Conservation (phyloP, 2,888 invertebrate species). For the Heliconius hortense region DNA sequence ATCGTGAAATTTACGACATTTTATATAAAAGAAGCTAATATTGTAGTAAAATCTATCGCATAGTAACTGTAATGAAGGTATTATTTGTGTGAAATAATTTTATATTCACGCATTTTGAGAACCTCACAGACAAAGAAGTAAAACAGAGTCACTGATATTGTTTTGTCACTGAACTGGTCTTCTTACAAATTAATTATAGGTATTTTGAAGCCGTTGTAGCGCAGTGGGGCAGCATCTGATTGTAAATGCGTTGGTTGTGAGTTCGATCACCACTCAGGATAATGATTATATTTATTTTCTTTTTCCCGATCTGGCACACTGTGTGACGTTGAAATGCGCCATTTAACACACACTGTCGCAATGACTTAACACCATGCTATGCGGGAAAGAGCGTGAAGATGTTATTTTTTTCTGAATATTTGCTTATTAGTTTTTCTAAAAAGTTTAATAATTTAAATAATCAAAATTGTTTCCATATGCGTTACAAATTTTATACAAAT, state of each 20-base stretch:
- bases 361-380: no score
- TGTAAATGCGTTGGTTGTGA: no score
- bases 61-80: neutral
- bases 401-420: no score
- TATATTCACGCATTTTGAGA: neutral
- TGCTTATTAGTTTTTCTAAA: no score
- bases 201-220: no score
- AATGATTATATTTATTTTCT: no score
- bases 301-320: no score
- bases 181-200: neutral
- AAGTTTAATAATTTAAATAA: neutral
- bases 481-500: neutral
- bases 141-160: neutral
- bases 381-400: no score
- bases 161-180: neutral
- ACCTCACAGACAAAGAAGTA: neutral
- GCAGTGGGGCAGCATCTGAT: no score
- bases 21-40: neutral
- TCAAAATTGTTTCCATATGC: neutral
- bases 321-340: no score
- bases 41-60: neutral
- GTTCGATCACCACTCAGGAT: no score
- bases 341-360: no score
- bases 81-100: neutral
- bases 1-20: neutral